phyloP scores from a whole-genome alignment of 2,113 vertebrate species.

The Tychaedon coryphoeus region DNA sequence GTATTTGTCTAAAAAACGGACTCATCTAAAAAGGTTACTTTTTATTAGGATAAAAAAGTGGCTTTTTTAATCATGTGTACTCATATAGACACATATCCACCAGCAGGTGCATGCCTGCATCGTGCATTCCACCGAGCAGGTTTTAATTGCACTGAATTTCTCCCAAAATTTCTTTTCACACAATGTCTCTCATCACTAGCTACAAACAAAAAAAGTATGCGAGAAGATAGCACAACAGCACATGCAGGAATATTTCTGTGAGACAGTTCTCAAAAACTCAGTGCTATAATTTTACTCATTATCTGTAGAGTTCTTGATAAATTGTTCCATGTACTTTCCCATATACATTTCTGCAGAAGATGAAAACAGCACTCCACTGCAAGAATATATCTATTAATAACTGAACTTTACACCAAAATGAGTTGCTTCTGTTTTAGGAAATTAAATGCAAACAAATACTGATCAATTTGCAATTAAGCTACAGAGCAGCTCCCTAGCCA shows the following conservation, averaged over 20 bases:
- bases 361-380: background rate
- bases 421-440: background rate
- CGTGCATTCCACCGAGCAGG: background rate
- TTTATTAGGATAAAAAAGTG: background rate
- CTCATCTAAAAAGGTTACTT: background rate
- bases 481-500: background rate
- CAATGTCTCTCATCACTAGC: background rate
- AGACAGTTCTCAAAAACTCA: background rate
- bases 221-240: background rate
- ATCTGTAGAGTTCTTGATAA: background rate
- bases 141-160: background rate
- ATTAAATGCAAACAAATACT: background rate
- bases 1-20: background rate
- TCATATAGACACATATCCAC: background rate
- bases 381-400: background rate
- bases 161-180: background rate
- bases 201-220: background rate
- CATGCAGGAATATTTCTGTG: background rate
- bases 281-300: background rate
- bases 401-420: background rate
- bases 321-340: background rate
- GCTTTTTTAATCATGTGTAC: background rate
- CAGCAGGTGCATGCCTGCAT: background rate
- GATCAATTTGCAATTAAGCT: background rate
- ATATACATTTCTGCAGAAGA: background rate